Conservation (phyloP, 2,888 invertebrate species). For the Philereme vetulata region DNA sequence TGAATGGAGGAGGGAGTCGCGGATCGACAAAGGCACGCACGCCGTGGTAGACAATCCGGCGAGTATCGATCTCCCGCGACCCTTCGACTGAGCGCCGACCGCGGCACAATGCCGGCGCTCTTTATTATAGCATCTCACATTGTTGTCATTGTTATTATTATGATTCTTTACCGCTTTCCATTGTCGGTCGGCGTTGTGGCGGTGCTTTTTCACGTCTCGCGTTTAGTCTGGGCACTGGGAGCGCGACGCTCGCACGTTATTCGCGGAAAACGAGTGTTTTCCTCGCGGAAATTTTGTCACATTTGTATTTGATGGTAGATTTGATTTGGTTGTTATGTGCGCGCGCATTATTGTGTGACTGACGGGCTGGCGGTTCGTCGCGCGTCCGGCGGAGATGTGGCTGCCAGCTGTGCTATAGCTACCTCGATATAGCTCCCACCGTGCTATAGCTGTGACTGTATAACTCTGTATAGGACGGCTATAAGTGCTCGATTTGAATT, state of each 20-base stretch:
- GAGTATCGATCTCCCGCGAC: constrained; percentile 81
- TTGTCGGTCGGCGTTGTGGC: constrained; percentile 83
- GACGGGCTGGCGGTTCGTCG: constrained; percentile 33
- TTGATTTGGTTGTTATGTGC: constrained; percentile 60
- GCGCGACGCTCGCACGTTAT: constrained; percentile 82
- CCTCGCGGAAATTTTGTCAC: constrained; percentile 70
- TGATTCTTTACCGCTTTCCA: constrained; percentile 85
- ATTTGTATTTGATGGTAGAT: constrained; percentile 49
- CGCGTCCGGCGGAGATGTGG: constrained; percentile 31
- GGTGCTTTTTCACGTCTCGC: constrained; percentile 83
- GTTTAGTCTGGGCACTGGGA: constrained; percentile 83
- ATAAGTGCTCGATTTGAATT: constrained; percentile 22
- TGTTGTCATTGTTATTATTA: constrained; percentile 85
- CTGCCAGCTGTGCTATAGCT: constrained; percentile 32
- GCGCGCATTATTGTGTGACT: constrained; percentile 57
- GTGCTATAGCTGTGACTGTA: constrained; percentile 18
- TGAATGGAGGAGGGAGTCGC: constrained; percentile 64
- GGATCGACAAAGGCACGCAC: constrained; percentile 73
- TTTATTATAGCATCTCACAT: constrained; percentile 85
- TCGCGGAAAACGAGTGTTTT: constrained; percentile 80
- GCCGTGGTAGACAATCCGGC: constrained; percentile 74
- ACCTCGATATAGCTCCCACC: constrained; percentile 15
- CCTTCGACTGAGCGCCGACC: constrained; percentile 80
- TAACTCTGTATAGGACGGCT: constrained; percentile 22
- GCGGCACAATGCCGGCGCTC: constrained; percentile 82